Percentiles rank a stretch among this genome's conserved stretches.
Evolutionary conservation across 2,888 invertebrate genomes (phyloP).

Genomic region (Hemithea aestivaria): DNA sequence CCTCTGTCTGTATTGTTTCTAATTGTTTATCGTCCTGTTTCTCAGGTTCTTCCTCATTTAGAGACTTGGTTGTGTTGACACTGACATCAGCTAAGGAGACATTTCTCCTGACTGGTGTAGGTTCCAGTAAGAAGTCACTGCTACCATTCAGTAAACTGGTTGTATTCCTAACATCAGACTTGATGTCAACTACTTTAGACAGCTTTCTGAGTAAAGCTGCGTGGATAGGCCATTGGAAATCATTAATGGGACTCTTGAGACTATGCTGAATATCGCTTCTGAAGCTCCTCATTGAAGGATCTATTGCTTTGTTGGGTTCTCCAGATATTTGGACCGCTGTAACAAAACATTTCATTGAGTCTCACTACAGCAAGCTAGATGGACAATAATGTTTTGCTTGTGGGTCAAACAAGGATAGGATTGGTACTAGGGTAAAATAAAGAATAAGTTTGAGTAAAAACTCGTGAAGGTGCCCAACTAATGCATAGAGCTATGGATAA

Average conservation of each 20-base stretch:
- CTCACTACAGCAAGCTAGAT: too few relatives aligned
- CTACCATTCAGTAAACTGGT: constrained; percentile 63
- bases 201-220: constrained; percentile 65
- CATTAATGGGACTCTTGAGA: constrained; percentile 42
- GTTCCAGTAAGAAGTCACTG: constrained; percentile 48
- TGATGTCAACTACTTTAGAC: constrained; percentile 69
- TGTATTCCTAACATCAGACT: constrained; percentile 52
- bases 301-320: constrained; percentile 68
- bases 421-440: too few relatives aligned
- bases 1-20: constrained; percentile 23
- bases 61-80: constrained; percentile 63
- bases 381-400: too few relatives aligned
- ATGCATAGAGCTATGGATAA: too few relatives aligned
- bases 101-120: constrained; percentile 41
- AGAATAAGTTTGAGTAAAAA: too few relatives aligned
- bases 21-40: constrained; percentile 29
- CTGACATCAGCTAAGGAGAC: constrained; percentile 66
- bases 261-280: constrained; percentile 62
- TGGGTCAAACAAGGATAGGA: too few relatives aligned
- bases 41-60: constrained; percentile 49
- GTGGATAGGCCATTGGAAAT: constrained; percentile 66
- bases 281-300: constrained; percentile 67
- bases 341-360: constrained; percentile 22
- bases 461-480: too few relatives aligned
- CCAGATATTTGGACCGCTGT: constrained; percentile 66